phyloP scores from a whole-genome alignment of 2,113 vertebrate species.

The Coptodon rendalli region DNA sequence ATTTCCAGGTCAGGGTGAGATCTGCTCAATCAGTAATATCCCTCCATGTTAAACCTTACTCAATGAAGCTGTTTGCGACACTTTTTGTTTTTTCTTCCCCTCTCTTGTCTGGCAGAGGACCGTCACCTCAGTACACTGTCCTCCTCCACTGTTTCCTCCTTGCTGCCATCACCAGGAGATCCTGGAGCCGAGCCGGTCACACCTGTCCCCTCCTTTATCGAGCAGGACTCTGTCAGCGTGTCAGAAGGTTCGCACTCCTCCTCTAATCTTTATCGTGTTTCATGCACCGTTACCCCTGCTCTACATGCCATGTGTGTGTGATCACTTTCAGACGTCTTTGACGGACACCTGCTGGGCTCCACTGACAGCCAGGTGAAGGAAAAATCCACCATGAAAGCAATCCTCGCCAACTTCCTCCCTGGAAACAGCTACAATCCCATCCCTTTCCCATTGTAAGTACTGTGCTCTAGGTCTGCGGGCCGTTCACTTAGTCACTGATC shows the following conservation, averaged over 20 bases:
- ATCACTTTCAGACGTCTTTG: constrained; percentile 84
- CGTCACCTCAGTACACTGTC: constrained; percentile 83
- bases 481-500: neutral
- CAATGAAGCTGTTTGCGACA: neutral
- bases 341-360: constrained; percentile 88
- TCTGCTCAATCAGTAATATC: neutral
- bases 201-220: constrained; percentile 66
- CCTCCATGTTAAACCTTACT: neutral
- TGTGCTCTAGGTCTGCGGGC: neutral
- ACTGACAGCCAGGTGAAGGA: constrained; percentile 96
- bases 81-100: neutral
- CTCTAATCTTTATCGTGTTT: neutral
- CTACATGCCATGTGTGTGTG: neutral
- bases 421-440: constrained; percentile 95
- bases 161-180: constrained; percentile 84
- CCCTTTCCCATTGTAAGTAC: constrained; percentile 91
- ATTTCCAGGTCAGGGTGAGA: neutral
- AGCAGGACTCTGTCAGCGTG: constrained; percentile 83
- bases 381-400: constrained; percentile 99
- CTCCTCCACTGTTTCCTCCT: constrained; percentile 70
- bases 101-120: constrained; percentile 77
- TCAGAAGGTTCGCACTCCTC: constrained; percentile 77
- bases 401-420: constrained; percentile 94
- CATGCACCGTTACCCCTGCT: neutral
- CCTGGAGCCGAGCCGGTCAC: constrained; percentile 65